phyloP scores from a whole-genome alignment of 2,797 vertebrate genomes.

The Sebastes iracundus region DNA sequence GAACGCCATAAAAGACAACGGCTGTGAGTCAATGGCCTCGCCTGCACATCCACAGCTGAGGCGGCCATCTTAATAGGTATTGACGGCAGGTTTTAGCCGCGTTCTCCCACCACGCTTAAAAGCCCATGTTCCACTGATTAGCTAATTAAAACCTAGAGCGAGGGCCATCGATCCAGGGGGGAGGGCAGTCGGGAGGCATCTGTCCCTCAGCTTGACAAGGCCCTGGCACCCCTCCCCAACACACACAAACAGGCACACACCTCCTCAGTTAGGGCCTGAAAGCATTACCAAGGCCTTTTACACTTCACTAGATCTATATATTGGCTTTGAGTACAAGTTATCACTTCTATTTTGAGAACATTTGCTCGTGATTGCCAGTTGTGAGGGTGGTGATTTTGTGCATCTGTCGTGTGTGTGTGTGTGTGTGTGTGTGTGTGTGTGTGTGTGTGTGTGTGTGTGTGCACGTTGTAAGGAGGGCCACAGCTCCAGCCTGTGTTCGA shows the following conservation, averaged over 20 bases:
- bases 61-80: conserved; percentile 77
- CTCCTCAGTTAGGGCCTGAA: conserved; percentile 43
- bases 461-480: background rate
- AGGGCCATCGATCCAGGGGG: conserved; percentile 72
- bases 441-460: conserved; percentile 12
- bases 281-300: conserved; percentile 63
- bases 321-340: conserved; percentile 56
- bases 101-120: conserved; percentile 74
- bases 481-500: conserved; percentile 20
- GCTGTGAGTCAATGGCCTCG: conserved; percentile 41
- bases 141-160: conserved; percentile 82
- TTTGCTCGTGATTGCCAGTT: conserved; percentile 45
- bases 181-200: conserved; percentile 52
- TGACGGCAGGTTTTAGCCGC: conserved; percentile 69
- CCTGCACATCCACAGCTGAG: conserved; percentile 40
- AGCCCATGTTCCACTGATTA: conserved; percentile 83
- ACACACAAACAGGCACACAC: conserved; percentile 25
- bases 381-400: conserved; percentile 27
- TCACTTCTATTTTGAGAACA: conserved; percentile 61
- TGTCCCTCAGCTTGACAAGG: conserved; percentile 62
- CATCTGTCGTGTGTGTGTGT: background rate
- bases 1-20: conserved; percentile 46
- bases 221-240: conserved; percentile 7
- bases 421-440: background rate
- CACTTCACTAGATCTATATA: conserved; percentile 63